Conservation (phyloP, 2,113 vertebrate genomes). For the Chelonoidis abingdonii region DNA sequence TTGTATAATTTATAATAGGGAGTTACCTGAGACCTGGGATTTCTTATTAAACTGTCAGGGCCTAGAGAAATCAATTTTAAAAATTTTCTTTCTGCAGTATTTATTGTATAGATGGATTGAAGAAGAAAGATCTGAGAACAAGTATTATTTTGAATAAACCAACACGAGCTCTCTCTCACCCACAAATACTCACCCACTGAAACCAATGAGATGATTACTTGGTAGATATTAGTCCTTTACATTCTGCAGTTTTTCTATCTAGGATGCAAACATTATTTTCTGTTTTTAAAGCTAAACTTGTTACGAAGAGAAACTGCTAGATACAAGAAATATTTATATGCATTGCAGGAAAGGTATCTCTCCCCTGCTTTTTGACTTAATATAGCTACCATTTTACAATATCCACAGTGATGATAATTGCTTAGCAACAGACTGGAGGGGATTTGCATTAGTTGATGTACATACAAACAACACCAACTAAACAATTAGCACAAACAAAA, state of each 20-base stretch:
- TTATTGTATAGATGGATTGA: constrained; percentile 60
- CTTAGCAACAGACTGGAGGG: constrained; percentile 39
- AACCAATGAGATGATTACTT: constrained; percentile 52
- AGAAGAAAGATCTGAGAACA: constrained; percentile 23
- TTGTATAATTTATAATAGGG: constrained; percentile 62
- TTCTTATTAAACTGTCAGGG: constrained; percentile 45
- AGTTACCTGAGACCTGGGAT: constrained; percentile 2
- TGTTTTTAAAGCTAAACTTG: constrained; percentile 27
- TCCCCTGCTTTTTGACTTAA: constrained; percentile 8
- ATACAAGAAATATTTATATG: neutral
- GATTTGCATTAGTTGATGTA: constrained; percentile 2
- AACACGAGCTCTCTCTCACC: constrained; percentile 38
- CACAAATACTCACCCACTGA: constrained; percentile 35
- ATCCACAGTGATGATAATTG: neutral
- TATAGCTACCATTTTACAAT: neutral
- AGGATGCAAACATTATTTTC: constrained; percentile 42
- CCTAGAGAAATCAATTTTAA: constrained; percentile 43
- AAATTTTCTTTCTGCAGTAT: constrained; percentile 62
- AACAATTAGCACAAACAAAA: neutral
- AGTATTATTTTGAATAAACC: constrained; percentile 40
- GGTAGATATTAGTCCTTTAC: constrained; percentile 29
- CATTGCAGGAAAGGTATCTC: neutral
- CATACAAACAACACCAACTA: neutral
- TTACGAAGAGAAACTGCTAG: neutral
- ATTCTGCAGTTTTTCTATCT: neutral